Evolutionary conservation across 30 jellyfish, hydroid and myxozoan genomes (phyloP), one percentile per base, ranked within the genome.

Genomic region (Rhopilema esculentum): DNA sequence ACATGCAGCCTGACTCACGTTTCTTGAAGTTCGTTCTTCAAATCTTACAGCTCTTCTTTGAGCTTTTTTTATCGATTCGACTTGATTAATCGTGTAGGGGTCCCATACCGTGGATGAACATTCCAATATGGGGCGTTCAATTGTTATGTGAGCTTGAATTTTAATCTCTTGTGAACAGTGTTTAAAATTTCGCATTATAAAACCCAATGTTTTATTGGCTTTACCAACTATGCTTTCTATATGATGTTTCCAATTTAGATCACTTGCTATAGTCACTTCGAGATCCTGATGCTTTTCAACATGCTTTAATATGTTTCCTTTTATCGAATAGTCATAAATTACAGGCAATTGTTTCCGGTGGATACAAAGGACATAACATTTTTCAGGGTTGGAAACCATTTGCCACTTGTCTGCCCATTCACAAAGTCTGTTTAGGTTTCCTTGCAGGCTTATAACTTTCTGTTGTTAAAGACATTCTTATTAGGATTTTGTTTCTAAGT

Each of bases 101-200:
- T 85, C 94, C 88, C 89, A 74, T 40, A 64, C 89, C 6, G 89
- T 64, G 83, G 65, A 72, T 30, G 83, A 73, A 74, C 31, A 75
- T 85, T 85, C 94, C 0, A 85, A 27, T 28, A 4, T 57, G 71
- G 89, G 94, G 28, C 64, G 83, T 74, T 27, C 88, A 24, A 73
- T 82, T 25, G 88, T 72, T 63, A 1, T 72, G 70, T 72, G 63
- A 29, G 94, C 89, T 73, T 73, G 83, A 24, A 73, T 57, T 65
- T 85, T 74, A 48, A 52, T 75, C 86, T 85, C 88, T 65, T 72
- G 74, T 74, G 83, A 79, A 89, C 82, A 72, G 70, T 62, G 82
- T 52, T 73, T 72, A 16, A 63, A 80, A 62, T 84, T 84, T 28
- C 49, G 73, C 87, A 70, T 70, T 1, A 84, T 69, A 28, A 50